Evolutionary conservation across 2,888 invertebrate species (phyloP).

Genomic region (Mechanitis messenoides): DNA sequence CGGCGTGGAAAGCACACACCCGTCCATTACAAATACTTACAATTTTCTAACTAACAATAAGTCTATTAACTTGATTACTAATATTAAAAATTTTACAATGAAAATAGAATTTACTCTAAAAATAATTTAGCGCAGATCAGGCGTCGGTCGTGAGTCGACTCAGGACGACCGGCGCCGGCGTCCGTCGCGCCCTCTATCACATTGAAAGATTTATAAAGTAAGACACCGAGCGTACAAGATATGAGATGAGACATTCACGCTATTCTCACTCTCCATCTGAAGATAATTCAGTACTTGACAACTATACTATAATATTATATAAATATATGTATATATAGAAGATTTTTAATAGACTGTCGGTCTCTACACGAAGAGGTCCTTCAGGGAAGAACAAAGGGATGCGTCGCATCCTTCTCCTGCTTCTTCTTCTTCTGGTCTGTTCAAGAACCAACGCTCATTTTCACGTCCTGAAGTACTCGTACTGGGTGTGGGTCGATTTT

Average conservation of each 20-base stretch:
- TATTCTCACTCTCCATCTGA: slow-evolving; percentile 42
- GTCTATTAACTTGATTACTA: slow-evolving; percentile 67
- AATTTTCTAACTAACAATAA: slow-evolving; percentile 73
- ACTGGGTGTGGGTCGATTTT: slow-evolving; percentile 60
- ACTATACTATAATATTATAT: slow-evolving; percentile 25
- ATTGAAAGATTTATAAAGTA: slow-evolving; percentile 74
- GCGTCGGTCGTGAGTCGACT: slow-evolving; percentile 67
- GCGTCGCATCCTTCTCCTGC: slow-evolving; percentile 85
- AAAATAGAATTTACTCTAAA: slow-evolving; percentile 76
- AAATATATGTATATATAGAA: slow-evolving; percentile 43
- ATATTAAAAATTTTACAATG: slow-evolving; percentile 74
- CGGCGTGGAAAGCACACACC: slow-evolving; percentile 66
- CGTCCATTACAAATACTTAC: slow-evolving; percentile 67
- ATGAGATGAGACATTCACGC: slow-evolving; percentile 32
- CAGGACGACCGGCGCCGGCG: slow-evolving; percentile 62
- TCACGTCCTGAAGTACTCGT: slow-evolving; percentile 43
- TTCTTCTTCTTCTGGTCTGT: slow-evolving; percentile 82
- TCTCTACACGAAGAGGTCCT: slow-evolving; percentile 89
- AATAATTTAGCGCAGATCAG: slow-evolving; percentile 61
- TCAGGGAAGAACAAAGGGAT: slow-evolving; percentile 87
- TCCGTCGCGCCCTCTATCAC: slow-evolving; percentile 63
- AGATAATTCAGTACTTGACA: slow-evolving; percentile 52
- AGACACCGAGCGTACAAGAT: slow-evolving; percentile 42
- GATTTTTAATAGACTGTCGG: slow-evolving; percentile 47
- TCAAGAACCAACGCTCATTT: slow-evolving; percentile 77